Evolutionary conservation across 2,888 invertebrate genomes (phyloP).

Genomic region (Teleiodes luculella): DNA sequence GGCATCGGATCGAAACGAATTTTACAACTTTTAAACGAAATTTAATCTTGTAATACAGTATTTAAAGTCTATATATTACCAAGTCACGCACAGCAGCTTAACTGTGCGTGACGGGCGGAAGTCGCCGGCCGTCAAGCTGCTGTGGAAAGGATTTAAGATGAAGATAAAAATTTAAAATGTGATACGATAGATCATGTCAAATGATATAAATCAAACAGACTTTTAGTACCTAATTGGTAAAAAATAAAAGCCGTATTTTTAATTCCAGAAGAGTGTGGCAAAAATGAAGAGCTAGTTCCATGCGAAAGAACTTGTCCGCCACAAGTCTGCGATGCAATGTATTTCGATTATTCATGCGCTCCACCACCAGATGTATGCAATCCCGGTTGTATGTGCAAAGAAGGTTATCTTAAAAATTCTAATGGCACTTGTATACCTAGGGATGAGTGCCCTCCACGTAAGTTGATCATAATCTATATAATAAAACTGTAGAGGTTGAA

Average conservation of each 20-base stretch:
- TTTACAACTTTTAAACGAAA: too few species aligned
- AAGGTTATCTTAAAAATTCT: neutral
- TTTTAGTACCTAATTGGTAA: neutral
- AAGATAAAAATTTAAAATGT: too few species aligned
- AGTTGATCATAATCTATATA: neutral
- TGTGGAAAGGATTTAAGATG: too few species aligned
- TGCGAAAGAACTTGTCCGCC: slow-evolving; percentile 41
- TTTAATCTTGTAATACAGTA: too few species aligned
- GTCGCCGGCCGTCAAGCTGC: too few species aligned
- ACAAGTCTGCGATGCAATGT: slow-evolving; percentile 37
- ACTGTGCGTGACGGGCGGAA: too few species aligned
- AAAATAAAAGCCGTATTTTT: neutral
- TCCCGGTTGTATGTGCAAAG: slow-evolving; percentile 1
- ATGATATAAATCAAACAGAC: too few species aligned
- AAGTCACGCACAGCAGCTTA: too few species aligned
- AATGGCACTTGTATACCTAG: neutral
- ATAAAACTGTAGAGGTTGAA: too few species aligned
- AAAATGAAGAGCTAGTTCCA: slow-evolving; percentile 33
- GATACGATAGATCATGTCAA: too few species aligned
- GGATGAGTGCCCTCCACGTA: slow-evolving; percentile 7
- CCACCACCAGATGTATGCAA: neutral
- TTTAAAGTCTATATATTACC: too few species aligned
- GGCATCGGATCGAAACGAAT: too few species aligned
- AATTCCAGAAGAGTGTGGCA: slow-evolving; percentile 26
- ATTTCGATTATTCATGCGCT: slow-evolving; percentile 28